These are phyloP conservation scores for Graphium colonna DNA, from an alignment of 2,888 invertebrate species.

Conservation along the genomic window DNA sequence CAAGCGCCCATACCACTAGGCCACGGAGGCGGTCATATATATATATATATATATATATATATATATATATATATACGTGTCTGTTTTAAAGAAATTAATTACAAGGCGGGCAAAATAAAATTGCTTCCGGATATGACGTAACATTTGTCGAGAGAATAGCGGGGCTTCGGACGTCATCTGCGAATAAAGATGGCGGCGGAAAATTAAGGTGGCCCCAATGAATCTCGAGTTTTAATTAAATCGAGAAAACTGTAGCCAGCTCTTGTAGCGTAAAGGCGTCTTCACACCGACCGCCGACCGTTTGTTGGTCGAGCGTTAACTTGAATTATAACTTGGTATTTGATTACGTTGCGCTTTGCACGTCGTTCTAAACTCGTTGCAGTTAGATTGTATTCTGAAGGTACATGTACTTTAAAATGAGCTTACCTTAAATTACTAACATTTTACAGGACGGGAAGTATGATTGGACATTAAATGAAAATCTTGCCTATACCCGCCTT, in stretches of 20 bases:
- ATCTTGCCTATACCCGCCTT: no score
- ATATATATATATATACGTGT: no score
- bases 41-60: no score
- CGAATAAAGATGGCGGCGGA: conserved; percentile 37
- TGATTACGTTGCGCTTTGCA: no score
- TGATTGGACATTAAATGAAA: no score
- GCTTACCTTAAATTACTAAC: no score
- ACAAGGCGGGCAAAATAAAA: background rate
- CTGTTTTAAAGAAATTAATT: no score
- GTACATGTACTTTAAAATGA: no score
- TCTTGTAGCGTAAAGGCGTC: conserved; percentile 13
- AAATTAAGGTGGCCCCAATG: conserved; percentile 50
- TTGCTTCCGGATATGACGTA: background rate
- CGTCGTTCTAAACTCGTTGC: no score
- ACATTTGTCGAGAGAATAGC: conserved; percentile 9
- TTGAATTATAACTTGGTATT: conserved; percentile 13
- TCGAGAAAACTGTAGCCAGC: conserved; percentile 39
- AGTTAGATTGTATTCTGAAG: background rate
- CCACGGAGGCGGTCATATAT: no score
- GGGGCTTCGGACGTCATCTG: conserved; percentile 36
- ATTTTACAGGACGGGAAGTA: no score
- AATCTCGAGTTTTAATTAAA: conserved; percentile 67
- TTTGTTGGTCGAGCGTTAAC: conserved; percentile 5
- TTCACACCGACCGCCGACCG: conserved; percentile 9
- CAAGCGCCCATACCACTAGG: no score